phyloP scores from a whole-genome alignment of 2,888 invertebrate genomes.

The Beris chalybata region DNA sequence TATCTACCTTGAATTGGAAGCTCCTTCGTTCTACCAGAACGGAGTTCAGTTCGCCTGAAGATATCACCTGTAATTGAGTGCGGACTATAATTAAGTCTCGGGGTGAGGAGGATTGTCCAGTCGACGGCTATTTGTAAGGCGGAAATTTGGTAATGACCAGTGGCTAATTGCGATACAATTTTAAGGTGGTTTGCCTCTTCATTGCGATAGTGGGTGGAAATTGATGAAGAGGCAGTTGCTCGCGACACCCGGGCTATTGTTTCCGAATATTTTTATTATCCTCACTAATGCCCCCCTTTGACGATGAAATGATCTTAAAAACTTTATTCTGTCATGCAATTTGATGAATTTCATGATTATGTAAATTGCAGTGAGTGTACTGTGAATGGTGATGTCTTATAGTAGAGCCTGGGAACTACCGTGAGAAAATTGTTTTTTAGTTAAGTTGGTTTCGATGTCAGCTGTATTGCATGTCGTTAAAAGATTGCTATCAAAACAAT shows the following conservation, averaged over 20 bases:
- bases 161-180: slow-evolving; percentile 24
- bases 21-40: background rate
- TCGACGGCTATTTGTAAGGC: slow-evolving; percentile 8
- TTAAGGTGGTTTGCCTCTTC: background rate
- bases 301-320: background rate
- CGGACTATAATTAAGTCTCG: slow-evolving; percentile 14
- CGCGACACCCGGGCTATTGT: slow-evolving; percentile 1
- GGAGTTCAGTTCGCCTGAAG: slow-evolving; percentile 5
- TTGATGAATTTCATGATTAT: slow-evolving; percentile 24
- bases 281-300: too few relatives aligned
- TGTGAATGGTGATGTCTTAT: slow-evolving; percentile 1
- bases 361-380: slow-evolving; percentile 21
- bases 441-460: background rate
- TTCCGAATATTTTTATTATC: too few relatives aligned
- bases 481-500: too few relatives aligned
- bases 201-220: slow-evolving; percentile 1
- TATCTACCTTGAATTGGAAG: background rate
- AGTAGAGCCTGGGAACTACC: slow-evolving; percentile 14
- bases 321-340: slow-evolving; percentile 23
- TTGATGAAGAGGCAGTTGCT: background rate
- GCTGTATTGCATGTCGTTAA: too few relatives aligned
- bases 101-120: background rate
- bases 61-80: slow-evolving; percentile 19
- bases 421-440: slow-evolving; percentile 19
- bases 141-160: slow-evolving; percentile 29